Percentiles rank a stretch among this genome's conserved stretches.
Evolutionary conservation across 2,797 vertebrate species (phyloP).

Genomic region (Lepidocolaptes lacrymiger): DNA sequence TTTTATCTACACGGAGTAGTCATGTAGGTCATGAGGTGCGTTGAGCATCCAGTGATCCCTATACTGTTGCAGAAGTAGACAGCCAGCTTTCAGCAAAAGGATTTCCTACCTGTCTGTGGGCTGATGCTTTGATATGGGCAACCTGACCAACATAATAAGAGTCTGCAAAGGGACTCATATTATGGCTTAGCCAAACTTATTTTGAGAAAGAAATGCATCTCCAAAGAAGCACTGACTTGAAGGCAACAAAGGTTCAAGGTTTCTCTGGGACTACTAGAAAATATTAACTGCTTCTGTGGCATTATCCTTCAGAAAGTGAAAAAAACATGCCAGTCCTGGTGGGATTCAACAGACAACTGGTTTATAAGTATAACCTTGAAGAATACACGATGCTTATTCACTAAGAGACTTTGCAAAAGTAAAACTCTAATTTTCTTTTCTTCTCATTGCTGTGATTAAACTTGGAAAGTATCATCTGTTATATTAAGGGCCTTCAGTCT

Average conservation of each 20-base stretch:
- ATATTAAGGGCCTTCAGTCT: not conserved
- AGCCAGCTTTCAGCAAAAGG: not conserved
- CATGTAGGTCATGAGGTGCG: not conserved
- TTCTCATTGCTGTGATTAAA: not conserved
- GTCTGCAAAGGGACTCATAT: not conserved
- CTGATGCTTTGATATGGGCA: not conserved
- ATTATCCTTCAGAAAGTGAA: not conserved
- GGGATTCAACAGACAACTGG: not conserved
- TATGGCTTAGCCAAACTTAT: not conserved
- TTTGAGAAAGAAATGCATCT: not conserved
- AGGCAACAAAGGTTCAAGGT: not conserved
- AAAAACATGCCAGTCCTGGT: not conserved
- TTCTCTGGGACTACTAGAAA: not conserved
- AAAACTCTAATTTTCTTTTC: not conserved
- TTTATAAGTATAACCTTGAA: not conserved
- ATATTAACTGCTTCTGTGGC: not conserved
- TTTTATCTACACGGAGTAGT: not conserved
- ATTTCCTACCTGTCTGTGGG: not conserved
- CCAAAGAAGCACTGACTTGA: not conserved
- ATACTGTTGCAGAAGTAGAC: not conserved
- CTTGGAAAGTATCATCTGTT: not conserved
- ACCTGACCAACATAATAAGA: not conserved
- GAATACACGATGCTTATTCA: accelerated
- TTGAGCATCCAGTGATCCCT: not conserved
- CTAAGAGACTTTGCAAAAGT: not conserved